Evolutionary conservation across 2,113 vertebrate genomes (phyloP).

Genomic region (Apodemus speciosus): DNA sequence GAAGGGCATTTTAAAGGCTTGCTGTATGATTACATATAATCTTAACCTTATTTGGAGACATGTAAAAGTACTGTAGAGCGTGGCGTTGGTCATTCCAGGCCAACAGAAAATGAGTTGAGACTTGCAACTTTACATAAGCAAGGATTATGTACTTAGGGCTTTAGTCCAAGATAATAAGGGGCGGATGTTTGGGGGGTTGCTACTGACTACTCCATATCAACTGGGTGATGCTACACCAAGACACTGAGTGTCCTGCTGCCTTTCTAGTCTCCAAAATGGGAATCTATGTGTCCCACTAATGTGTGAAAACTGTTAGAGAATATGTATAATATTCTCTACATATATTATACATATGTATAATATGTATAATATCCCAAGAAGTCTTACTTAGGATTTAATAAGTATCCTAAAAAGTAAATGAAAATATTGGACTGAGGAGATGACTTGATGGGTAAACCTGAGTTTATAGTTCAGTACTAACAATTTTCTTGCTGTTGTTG

Average conservation of each 20-base stretch:
- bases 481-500: no score
- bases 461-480: neutral
- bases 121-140: neutral
- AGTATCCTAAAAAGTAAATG: neutral
- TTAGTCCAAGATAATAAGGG: neutral
- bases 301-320: neutral
- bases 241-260: neutral
- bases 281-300: neutral
- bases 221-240: neutral
- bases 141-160: neutral
- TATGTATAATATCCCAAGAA: neutral
- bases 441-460: neutral
- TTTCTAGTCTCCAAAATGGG: neutral
- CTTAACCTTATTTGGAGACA: conserved; percentile 18
- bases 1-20: conserved; percentile 41
- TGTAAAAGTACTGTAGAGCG: neutral
- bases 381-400: neutral
- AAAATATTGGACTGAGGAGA: neutral
- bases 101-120: conserved; percentile 5
- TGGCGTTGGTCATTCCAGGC: neutral
- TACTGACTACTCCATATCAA: neutral
- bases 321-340: neutral
- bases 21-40: conserved; percentile 49
- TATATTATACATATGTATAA: no score
- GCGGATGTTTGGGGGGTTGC: no score